phyloP scores from a whole-genome alignment of 2,113 vertebrate species.

The Scortum barcoo region DNA sequence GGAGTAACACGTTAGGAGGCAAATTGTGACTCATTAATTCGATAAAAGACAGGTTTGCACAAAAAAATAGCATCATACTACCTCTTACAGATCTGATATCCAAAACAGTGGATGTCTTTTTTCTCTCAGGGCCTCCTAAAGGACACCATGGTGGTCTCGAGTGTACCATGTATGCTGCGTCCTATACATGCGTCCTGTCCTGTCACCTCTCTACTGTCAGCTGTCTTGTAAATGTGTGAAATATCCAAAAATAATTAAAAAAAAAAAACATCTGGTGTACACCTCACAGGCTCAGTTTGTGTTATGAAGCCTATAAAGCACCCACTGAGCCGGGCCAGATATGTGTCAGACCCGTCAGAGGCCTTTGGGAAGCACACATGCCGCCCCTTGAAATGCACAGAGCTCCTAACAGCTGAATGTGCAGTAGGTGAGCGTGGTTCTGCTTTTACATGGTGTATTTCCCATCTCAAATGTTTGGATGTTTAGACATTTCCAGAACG shows the following conservation, averaged over 20 bases:
- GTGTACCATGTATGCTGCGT: background rate
- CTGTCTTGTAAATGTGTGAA: background rate
- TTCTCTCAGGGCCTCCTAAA: background rate
- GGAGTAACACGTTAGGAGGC: background rate
- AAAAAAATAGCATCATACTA: background rate
- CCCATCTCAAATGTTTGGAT: background rate
- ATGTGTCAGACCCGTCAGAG: slow-evolving; percentile 10
- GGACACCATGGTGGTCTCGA: background rate
- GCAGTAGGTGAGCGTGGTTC: background rate
- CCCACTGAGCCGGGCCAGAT: background rate
- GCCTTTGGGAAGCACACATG: background rate
- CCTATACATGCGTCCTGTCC: too few species aligned
- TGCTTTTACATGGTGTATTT: background rate
- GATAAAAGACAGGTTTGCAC: background rate
- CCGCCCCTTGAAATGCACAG: background rate
- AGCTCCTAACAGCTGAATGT: background rate
- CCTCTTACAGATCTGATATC: background rate
- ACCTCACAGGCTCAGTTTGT: background rate
- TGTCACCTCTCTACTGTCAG: background rate
- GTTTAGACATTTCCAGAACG: background rate
- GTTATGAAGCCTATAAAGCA: slow-evolving; percentile 8
- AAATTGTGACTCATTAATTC: background rate
- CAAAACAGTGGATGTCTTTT: background rate
- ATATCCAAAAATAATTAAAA: background rate
- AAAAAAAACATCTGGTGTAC: background rate